Percentiles rank a stretch among this genome's conserved stretches.
phyloP scores from a whole-genome alignment of 1,140 invertebrate genomes.

The Macrocentrus cingulum region DNA sequence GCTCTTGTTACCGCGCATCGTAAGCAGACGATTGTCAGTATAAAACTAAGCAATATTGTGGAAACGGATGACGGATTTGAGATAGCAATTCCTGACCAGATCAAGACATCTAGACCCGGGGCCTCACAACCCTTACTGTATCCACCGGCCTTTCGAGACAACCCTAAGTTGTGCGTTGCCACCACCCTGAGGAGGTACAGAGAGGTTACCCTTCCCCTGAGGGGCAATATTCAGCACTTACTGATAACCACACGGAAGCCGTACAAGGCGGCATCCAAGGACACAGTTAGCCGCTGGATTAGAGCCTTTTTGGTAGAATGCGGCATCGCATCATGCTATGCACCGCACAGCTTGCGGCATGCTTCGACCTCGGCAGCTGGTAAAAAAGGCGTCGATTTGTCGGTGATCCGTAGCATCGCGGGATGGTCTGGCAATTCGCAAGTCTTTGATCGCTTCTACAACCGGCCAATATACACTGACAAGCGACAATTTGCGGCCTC shows the following conservation, averaged over 20 bases:
- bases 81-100: conserved; percentile 2
- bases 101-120: conserved; percentile 13
- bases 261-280: not conserved
- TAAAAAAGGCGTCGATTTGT: not conserved
- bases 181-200: not conserved
- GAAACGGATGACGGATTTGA: not conserved
- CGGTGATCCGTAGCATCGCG: not conserved
- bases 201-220: not conserved
- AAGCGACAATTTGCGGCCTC: conserved; percentile 2
- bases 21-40: not conserved
- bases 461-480: not conserved
- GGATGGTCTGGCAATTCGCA: conserved; percentile 5
- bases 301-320: conserved; percentile 4
- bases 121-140: not conserved
- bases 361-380: conserved; percentile 7
- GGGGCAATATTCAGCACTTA: not conserved
- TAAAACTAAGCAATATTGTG: conserved; percentile 5
- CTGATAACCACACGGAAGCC: conserved; percentile 6
- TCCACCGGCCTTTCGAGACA: conserved; percentile 6
- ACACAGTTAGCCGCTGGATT: conserved; percentile 11
- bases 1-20: conserved; percentile 11
- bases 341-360: conserved; percentile 5
- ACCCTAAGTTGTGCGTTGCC: not conserved
- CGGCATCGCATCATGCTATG: conserved; percentile 1
- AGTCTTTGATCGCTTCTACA: conserved; percentile 8